These are phyloP conservation scores for Argyrosomus regius DNA, from an alignment of 2,797 vertebrate species.

Conservation along the genomic window DNA sequence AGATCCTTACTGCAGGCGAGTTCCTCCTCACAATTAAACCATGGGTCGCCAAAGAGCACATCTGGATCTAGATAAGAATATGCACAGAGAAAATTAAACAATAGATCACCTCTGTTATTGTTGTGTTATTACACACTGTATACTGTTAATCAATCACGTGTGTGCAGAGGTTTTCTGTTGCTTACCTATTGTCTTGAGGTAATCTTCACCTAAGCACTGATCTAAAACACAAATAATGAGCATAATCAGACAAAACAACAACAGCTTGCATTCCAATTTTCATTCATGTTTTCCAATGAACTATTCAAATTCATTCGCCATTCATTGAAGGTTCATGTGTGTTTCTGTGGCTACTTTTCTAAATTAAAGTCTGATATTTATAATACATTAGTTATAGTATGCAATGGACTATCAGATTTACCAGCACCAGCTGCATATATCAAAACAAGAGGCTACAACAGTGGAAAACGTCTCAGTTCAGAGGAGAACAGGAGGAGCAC, in stretches of 20 bases:
- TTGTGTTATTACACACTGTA: not conserved
- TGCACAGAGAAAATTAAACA: not conserved
- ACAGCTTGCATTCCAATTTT: not conserved
- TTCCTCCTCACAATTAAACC: conserved; percentile 4
- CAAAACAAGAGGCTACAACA: not conserved
- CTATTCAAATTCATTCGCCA: not conserved
- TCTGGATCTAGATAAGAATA: conserved; percentile 32
- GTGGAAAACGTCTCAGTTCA: not conserved
- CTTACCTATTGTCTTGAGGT: conserved; percentile 51
- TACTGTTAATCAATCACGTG: not conserved
- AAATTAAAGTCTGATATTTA: not conserved
- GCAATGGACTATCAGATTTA: not conserved
- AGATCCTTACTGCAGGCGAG: conserved; percentile 49
- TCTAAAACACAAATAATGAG: conserved; percentile 61
- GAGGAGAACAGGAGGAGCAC: not conserved
- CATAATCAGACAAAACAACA: conserved; percentile 1
- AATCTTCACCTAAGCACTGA: conserved; percentile 45
- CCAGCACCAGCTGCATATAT: not conserved
- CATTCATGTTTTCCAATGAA: not conserved
- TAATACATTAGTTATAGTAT: not conserved
- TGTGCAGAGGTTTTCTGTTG: not conserved
- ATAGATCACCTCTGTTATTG: not conserved
- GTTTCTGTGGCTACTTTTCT: not conserved
- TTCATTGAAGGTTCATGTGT: not conserved
- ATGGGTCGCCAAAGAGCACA: conserved; percentile 23